Conservation (phyloP, 2,888 invertebrate genomes). For the Athrips mouffetella region DNA sequence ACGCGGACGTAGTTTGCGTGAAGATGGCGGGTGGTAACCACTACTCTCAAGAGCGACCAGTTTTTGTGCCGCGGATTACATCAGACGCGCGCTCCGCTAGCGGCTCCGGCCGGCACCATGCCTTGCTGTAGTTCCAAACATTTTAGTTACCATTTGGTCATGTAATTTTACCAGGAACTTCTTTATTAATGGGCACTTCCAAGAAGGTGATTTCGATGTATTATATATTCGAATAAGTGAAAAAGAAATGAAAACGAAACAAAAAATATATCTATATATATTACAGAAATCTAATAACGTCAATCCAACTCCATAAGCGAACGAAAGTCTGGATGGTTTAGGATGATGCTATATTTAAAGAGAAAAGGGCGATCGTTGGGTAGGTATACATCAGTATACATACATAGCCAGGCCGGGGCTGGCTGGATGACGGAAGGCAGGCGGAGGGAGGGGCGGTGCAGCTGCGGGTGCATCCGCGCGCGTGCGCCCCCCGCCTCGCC, state of each 20-base stretch:
- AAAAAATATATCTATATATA: background rate
- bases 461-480: conserved; percentile 65
- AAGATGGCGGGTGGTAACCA: conserved; percentile 38
- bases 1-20: conserved; percentile 3
- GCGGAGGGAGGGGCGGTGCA: conserved; percentile 63
- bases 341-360: conserved; percentile 35
- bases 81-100: conserved; percentile 39
- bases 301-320: background rate
- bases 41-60: conserved; percentile 60
- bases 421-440: conserved; percentile 52
- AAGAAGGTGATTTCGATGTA: too few relatives aligned
- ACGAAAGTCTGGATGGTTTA: conserved; percentile 13
- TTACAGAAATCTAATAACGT: background rate
- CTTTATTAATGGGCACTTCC: too few relatives aligned
- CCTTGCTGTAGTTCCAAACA: conserved; percentile 15
- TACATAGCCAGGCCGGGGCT: conserved; percentile 33
- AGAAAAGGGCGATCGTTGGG: conserved; percentile 35
- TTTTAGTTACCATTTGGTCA: conserved; percentile 11
- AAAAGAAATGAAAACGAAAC: background rate
- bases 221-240: too few relatives aligned
- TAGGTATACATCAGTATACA: too few relatives aligned
- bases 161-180: background rate
- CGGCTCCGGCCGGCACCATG: conserved; percentile 26
- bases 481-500: conserved; percentile 30
- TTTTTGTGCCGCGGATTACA: conserved; percentile 54